phyloP scores from a whole-genome alignment of 1,140 invertebrate genomes.

The Sweltsa coloradensis region DNA sequence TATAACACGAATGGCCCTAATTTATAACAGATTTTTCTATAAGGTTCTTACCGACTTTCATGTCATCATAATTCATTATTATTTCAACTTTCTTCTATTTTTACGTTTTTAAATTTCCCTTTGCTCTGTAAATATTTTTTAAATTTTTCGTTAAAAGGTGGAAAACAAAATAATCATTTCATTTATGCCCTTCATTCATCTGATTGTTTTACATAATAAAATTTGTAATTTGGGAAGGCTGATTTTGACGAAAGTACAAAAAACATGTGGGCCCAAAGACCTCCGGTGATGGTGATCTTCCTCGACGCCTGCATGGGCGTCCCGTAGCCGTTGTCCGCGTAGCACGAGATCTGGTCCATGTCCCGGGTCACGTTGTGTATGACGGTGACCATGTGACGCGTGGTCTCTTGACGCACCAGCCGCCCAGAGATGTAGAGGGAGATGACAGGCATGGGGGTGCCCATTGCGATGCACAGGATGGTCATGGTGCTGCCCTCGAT shows the following conservation, averaged over 20 bases:
- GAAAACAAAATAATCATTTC: slow-evolving; percentile 6
- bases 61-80: too few relatives aligned
- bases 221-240: too few relatives aligned
- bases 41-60: too few relatives aligned
- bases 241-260: too few relatives aligned
- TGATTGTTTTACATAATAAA: too few relatives aligned
- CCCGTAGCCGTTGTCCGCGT: slow-evolving; percentile 73
- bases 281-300: slow-evolving; percentile 63
- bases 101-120: too few relatives aligned
- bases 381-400: slow-evolving; percentile 66
- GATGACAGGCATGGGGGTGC: slow-evolving; percentile 67
- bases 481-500: slow-evolving; percentile 74
- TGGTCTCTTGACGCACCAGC: slow-evolving; percentile 58
- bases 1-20: too few relatives aligned
- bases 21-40: too few relatives aligned
- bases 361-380: slow-evolving; percentile 67
- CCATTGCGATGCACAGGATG: slow-evolving; percentile 68
- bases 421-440: slow-evolving; percentile 65
- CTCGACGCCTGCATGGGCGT: slow-evolving; percentile 67
- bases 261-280: slow-evolving; percentile 39
- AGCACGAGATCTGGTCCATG: slow-evolving; percentile 72
- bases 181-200: slow-evolving; percentile 4
- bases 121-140: too few relatives aligned
- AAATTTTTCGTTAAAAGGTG: too few relatives aligned
- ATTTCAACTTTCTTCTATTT: too few relatives aligned